phyloP scores from a whole-genome alignment of 1,140 invertebrate species.

The Drosophila miranda region DNA sequence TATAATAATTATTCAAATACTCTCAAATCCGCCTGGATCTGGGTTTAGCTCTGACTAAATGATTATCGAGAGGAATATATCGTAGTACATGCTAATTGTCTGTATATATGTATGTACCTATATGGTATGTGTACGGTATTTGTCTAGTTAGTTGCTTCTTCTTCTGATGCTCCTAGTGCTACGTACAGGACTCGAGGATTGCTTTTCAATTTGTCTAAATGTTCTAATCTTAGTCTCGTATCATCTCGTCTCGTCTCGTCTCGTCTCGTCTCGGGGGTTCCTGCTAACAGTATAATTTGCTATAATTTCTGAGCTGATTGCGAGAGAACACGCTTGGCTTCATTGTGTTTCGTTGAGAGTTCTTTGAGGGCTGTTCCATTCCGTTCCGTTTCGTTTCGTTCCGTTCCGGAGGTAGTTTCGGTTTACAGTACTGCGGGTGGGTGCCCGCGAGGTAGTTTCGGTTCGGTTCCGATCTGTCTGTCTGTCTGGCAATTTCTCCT shows the following conservation, averaged over 20 bases:
- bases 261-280: too few relatives aligned
- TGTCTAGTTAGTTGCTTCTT: conserved; percentile 60
- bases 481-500: conserved; percentile 34
- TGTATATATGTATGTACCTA: conserved; percentile 38
- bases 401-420: conserved; percentile 58
- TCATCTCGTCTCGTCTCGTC: too few relatives aligned
- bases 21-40: conserved; percentile 36
- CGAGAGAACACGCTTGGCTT: conserved; percentile 12
- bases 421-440: conserved; percentile 51
- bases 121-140: conserved; percentile 63
- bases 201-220: conserved; percentile 59
- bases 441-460: conserved; percentile 63
- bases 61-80: conserved; percentile 68
- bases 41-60: conserved; percentile 53
- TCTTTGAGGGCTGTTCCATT: conserved; percentile 27
- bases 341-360: conserved; percentile 34
- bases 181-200: conserved; percentile 60
- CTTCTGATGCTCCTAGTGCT: conserved; percentile 9
- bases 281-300: conserved; percentile 47
- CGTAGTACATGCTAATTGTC: too few relatives aligned
- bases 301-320: conserved; percentile 7
- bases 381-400: too few relatives aligned
- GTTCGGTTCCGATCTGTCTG: conserved; percentile 25
- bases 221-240: conserved; percentile 1
- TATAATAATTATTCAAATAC: conserved; percentile 67